Base-by-base conservation (phyloP, 2,113 vertebrate genomes). In the Gadus chalcogrammus region DNA sequence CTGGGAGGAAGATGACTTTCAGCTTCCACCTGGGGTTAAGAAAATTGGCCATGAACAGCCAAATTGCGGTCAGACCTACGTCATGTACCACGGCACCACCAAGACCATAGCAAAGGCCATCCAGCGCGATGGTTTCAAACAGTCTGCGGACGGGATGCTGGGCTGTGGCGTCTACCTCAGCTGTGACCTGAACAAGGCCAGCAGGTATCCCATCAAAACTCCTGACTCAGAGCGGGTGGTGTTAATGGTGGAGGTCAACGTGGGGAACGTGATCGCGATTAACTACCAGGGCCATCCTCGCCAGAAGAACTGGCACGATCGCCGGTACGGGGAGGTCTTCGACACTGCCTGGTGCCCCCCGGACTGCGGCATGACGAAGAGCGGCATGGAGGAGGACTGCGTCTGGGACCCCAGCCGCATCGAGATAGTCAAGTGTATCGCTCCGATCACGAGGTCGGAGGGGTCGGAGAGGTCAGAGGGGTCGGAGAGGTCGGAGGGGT, bases 1-100 rank as follows among this genome's bases (percentile, higher is more conserved):
- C 2, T 87, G 82, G 88, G 70, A 38, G n/a, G 87, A 88, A 65
- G 74, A 81, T 9, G 86, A 88, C 79, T 84, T 76, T 17, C 13
- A 1, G 0, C n/a, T 22, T 13, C 22, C 79, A 1, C 70, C 68
- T 0, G 81, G 79, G 0, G 55, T 67, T 0, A 0, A 0, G 1
- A 74, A 24, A 0, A 17, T 86, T 4, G 65, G 3, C 1, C 0
- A 0, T 0, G 0, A 5, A 0, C 6, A 12, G 0, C 83, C 87
- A 0, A 0, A 0, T 0, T 0, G 31, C 0, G 1, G 0, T 0
- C 16, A 0, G 5, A 68, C 0, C 1, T 92, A 90, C 18, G 1
- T 82, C 35, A 92, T 93, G 90, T 92, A 90, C 71, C 91, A 92
- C 8, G 91, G 91, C 16, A 92, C 91, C 68, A 81, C 64, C 31